Conservation (phyloP, 2,797 vertebrate genomes). For the Falco biarmicus region DNA sequence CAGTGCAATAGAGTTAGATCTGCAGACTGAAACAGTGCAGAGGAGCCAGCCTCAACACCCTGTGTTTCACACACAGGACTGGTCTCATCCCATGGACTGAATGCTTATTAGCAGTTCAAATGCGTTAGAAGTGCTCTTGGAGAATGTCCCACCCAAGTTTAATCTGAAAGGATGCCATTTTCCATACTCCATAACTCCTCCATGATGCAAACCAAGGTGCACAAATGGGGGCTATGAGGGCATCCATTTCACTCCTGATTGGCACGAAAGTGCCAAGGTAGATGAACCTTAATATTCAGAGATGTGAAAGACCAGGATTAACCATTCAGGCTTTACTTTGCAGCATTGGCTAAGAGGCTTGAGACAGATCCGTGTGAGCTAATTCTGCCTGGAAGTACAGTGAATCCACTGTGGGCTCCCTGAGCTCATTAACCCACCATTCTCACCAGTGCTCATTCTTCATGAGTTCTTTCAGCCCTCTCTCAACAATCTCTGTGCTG, state of each 20-base stretch:
- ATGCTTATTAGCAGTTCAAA: not conserved
- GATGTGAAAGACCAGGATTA: not conserved
- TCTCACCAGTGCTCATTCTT: not conserved
- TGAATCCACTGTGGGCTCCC: not conserved
- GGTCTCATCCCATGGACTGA: not conserved
- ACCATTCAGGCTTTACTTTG: not conserved
- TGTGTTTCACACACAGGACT: not conserved
- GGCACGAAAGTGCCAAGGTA: not conserved
- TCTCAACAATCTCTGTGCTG: not conserved
- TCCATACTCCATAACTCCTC: not conserved
- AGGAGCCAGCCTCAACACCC: not conserved
- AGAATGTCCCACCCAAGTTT: not conserved
- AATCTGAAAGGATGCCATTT: not conserved
- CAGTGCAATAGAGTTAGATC: not conserved
- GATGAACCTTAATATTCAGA: not conserved
- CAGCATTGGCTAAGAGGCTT: not conserved
- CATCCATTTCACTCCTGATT: not conserved
- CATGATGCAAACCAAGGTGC: not conserved
- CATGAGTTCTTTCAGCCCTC: not conserved
- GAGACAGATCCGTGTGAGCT: not conserved
- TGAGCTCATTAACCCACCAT: not conserved
- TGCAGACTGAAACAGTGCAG: not conserved
- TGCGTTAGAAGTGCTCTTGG: not conserved
- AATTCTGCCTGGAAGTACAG: not conserved
- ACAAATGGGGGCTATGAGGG: not conserved